Evolutionary conservation across 2,888 invertebrate genomes (phyloP), one percentile per base, ranked within the genome.

Genomic region (Romanomermis culicivorax): DNA sequence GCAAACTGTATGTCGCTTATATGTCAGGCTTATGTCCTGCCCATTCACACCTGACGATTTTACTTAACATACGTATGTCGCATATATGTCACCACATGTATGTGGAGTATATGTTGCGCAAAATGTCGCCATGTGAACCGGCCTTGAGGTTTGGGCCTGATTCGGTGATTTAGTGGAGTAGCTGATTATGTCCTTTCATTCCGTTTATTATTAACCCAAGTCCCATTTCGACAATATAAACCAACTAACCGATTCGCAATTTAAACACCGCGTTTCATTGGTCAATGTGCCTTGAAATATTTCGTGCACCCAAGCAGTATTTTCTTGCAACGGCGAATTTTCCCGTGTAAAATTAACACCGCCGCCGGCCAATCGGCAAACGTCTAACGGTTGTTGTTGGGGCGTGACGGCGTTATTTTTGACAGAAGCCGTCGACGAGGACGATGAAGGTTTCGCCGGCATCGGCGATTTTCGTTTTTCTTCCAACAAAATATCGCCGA

Each of bases 261-360:
- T 97, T 64, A 99, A 79, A 76, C 97, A 99, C 64, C 91, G 77
- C 1, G 97, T 97, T 77, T 99, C 97, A 71, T 95, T 95, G 2
- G 97, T 97, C 59, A 99, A 77, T 54, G 95, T 95, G 61, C 97
- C 97, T 75, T 97, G 95, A 75, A 99, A 99, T 69, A 99, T 93
- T 74, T 99, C 97, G 70, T 95, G 95, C 58, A 97, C 93, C 97
- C 97, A 99, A 1, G 95, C 95, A 52, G 88, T 30, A 4, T 59
- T 85, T 66, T 89, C 74, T 70, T 75, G 4, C n/a, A n/a, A n/a
- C 4, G 30, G n/a, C 51, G 51, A 30, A 27, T 29, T 50, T 42
- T 58, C 53, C 4, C 51, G 20, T 51, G 56, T 14, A 47, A 54
- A 56, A 20, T 58, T 58, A 4, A 59, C 53, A 4, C 56, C 58